Conservation (phyloP, 1,140 invertebrate species). For the Drosophila guanche region DNA sequence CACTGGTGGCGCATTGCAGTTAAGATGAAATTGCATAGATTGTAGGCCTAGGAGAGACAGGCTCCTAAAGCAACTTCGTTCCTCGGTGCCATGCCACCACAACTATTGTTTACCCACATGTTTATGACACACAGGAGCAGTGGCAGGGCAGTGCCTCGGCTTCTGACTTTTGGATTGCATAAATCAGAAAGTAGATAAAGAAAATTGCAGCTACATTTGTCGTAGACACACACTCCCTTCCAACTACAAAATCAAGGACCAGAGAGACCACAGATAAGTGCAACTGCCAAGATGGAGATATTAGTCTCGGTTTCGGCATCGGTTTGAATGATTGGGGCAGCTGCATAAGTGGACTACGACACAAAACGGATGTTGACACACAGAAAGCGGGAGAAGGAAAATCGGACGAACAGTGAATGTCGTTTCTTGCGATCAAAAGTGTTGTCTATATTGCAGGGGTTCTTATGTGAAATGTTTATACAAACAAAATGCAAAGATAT, state of each 20-base stretch:
- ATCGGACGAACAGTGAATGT: constrained; percentile 23
- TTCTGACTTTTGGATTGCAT: constrained; percentile 37
- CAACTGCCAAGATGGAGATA: constrained; percentile 40
- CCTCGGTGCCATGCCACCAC: constrained; percentile 37
- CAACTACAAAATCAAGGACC: constrained; percentile 11
- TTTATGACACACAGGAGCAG: constrained; percentile 37
- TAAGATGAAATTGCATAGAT: constrained; percentile 68
- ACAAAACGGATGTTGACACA: constrained; percentile 50
- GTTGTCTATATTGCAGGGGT: no score
- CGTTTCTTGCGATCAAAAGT: constrained; percentile 19
- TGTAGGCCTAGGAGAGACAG: constrained; percentile 20
- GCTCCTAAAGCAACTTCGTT: constrained; percentile 35
- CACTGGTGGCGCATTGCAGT: constrained; percentile 56
- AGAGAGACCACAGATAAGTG: constrained; percentile 33
- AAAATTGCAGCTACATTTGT: constrained; percentile 61
- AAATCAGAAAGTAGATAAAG: constrained; percentile 67
- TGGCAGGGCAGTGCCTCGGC: constrained; percentile 21
- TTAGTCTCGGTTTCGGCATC: constrained; percentile 17
- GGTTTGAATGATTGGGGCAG: neutral
- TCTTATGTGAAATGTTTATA: neutral
- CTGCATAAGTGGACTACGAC: constrained; percentile 4
- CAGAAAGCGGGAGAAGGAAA: neutral
- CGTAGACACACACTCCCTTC: neutral
- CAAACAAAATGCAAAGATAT: constrained; percentile 7
- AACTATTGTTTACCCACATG: constrained; percentile 32